A percentile compares a stretch with the other conserved stretches of the same genome.
Evolutionary conservation across 1,140 invertebrate genomes (phyloP).

Genomic region (Drosophila elegans): DNA sequence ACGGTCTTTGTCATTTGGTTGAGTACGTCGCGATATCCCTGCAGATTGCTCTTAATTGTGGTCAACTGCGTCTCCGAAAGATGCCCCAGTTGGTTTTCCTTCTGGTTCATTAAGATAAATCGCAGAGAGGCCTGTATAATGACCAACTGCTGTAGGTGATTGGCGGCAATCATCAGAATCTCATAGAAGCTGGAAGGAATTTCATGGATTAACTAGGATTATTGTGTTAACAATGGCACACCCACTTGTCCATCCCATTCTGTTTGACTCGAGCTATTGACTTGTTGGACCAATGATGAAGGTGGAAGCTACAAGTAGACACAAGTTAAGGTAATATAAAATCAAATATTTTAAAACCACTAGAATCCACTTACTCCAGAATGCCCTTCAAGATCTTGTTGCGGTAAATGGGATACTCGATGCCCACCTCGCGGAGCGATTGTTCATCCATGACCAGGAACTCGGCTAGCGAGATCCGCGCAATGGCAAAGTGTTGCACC

Average conservation of each 20-base stretch:
- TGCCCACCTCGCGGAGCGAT: constrained; percentile 74
- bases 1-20: constrained; percentile 65
- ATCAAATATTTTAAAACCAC: too few relatives aligned
- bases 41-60: constrained; percentile 46
- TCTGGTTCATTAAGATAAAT: constrained; percentile 62
- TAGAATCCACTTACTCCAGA: constrained; percentile 72
- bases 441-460: constrained; percentile 85
- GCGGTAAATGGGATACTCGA: constrained; percentile 84
- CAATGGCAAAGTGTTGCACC: constrained; percentile 80
- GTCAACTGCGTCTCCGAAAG: constrained; percentile 40
- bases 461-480: constrained; percentile 78
- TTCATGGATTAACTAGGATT: not conserved
- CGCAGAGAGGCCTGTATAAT: constrained; percentile 70
- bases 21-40: constrained; percentile 51
- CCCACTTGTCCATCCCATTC: constrained; percentile 69
- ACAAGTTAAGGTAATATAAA: too few relatives aligned
- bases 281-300: constrained; percentile 77
- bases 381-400: constrained; percentile 84
- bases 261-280: constrained; percentile 66
- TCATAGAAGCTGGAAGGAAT: constrained; percentile 70
- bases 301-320: constrained; percentile 60
- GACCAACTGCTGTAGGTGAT: constrained; percentile 79
- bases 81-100: constrained; percentile 39
- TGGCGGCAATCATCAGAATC: constrained; percentile 74
- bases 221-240: not conserved